Base-by-base conservation (phyloP, 2,888 invertebrate genomes). In the Drosophila austrosaltans region DNA sequence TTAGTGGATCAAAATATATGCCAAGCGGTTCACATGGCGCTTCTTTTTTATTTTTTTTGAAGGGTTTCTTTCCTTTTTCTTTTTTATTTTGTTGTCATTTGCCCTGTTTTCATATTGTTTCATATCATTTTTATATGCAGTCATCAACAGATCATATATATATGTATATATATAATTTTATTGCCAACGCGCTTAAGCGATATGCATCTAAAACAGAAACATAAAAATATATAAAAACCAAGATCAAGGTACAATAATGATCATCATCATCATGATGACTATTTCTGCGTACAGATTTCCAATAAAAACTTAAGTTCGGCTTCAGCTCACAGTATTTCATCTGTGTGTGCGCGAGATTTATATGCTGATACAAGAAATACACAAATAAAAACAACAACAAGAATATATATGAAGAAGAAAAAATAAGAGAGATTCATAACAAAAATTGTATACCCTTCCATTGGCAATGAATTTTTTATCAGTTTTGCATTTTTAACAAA, bases 281-380 rank as follows among this genome's bases (percentile, higher is more conserved):
- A 88, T 76, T 88, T 88, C 83, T 88, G 75, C 88, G 86, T 85
- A 85, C 88, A 86, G 86, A 85, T 88, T 88, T 85, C 88, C 88
- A 85, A 85, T 85, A 85, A 88, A 85, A 86, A 79, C 77, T 73
- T 72, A 36, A 80, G 70, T 60, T 65, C 54, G 42, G 42, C 57
- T 63, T 25, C 56, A 64, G 25, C 63, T 56, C 66, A 76, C 76
- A 64, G 84, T 84, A 80, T 78, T 75, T 86, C 84, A 83, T 83
- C 65, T 76, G 83, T 81, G 76, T 72, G 69, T 76, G 74, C 71
- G 75, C 80, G 76, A 87, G 87, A 87, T 83, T 83, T 84, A 83
- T 87, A 87, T 73, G 85, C 76, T 84, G 83, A 87, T 83, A 83
- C 77, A 82, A 84, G 76, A 75, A 79, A 81, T 82, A 83, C 77